Percentiles rank a stretch among this genome's conserved stretches.
These are phyloP conservation scores for Sussaba pulchella DNA, from an alignment of 2,888 invertebrate genomes.

Conservation along the genomic window DNA sequence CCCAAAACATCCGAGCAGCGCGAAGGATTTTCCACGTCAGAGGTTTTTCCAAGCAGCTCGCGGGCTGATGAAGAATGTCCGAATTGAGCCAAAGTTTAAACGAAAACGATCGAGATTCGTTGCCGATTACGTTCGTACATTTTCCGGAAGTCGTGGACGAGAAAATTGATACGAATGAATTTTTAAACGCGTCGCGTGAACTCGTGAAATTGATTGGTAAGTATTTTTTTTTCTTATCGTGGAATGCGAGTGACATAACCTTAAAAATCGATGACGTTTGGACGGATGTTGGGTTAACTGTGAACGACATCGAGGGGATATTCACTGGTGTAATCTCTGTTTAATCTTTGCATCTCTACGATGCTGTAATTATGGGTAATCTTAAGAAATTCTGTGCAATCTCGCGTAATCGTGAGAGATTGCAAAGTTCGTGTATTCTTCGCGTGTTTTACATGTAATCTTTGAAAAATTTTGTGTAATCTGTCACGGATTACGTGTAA, in stretches of 20 bases:
- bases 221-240: slow-evolving; percentile 70
- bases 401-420: too few relatives aligned
- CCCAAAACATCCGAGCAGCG: slow-evolving; percentile 43
- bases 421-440: too few relatives aligned
- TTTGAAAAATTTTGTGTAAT: too few relatives aligned
- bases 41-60: background rate
- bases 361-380: too few relatives aligned
- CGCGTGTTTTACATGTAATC: too few relatives aligned
- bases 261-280: background rate
- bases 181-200: slow-evolving; percentile 87
- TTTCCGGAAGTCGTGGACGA: slow-evolving; percentile 87
- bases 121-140: slow-evolving; percentile 17
- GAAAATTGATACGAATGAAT: slow-evolving; percentile 87
- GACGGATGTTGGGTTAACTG: too few relatives aligned
- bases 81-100: slow-evolving; percentile 12
- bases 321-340: too few relatives aligned
- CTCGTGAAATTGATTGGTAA: slow-evolving; percentile 89
- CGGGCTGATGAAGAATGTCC: slow-evolving; percentile 47
- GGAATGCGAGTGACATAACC: slow-evolving; percentile 20
- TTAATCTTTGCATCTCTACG: too few relatives aligned
- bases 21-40: slow-evolving; percentile 7
- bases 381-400: too few relatives aligned
- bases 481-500: too few relatives aligned
- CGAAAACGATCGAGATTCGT: slow-evolving; percentile 25
- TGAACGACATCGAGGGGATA: too few relatives aligned